Conservation (phyloP, 2,113 vertebrate genomes). For the Sphyrna mokarran region DNA sequence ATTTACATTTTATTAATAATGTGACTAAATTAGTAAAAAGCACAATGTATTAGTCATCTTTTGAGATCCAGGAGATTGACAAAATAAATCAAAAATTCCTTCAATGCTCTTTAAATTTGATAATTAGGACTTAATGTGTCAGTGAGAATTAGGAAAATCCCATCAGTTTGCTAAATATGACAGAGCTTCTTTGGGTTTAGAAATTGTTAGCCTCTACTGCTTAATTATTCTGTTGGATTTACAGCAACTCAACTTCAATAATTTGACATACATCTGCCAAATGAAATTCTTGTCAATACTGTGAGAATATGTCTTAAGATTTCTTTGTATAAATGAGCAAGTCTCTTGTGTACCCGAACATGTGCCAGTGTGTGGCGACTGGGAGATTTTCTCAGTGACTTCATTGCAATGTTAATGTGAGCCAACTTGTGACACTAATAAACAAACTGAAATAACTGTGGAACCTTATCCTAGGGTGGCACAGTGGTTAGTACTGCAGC, state of each 20-base stretch:
- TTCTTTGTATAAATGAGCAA: background rate
- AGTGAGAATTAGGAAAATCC: slow-evolving; percentile 10
- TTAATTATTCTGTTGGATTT: slow-evolving; percentile 13
- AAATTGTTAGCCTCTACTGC: background rate
- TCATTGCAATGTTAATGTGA: too few species aligned
- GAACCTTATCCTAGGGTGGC: background rate
- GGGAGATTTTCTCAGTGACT: too few species aligned
- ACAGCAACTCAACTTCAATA: background rate
- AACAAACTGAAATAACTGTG: background rate
- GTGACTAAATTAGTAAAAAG: background rate
- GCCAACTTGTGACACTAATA: too few species aligned
- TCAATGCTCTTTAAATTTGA: background rate
- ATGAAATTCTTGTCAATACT: background rate
- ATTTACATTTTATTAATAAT: background rate
- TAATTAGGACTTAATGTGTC: background rate
- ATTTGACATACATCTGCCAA: background rate
- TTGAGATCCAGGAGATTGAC: background rate
- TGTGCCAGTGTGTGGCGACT: too few species aligned
- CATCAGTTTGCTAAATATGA: background rate
- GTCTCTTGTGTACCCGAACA: background rate
- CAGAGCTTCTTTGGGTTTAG: background rate
- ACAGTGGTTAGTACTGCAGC: too few species aligned
- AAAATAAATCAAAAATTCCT: background rate
- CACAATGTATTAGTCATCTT: background rate
- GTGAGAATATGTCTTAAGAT: background rate